A percentile compares a stretch with the other conserved stretches of the same genome.
Conservation (phyloP, 2,113 vertebrate genomes). For the Oreotrochilus melanogaster region DNA sequence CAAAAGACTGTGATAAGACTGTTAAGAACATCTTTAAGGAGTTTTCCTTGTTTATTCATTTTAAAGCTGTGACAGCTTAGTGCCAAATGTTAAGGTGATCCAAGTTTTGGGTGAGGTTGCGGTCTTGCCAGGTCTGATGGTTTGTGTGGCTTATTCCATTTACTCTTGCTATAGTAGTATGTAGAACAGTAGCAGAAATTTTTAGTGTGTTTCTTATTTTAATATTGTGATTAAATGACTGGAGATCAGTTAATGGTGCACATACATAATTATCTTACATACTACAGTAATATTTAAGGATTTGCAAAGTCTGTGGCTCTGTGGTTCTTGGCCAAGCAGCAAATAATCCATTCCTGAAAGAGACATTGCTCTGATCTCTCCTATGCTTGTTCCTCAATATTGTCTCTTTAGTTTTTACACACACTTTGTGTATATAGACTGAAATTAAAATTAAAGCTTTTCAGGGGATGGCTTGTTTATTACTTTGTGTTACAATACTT, state of each 20-base stretch:
- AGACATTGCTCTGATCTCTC: constrained; percentile 10
- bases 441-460: constrained; percentile 23
- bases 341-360: neutral
- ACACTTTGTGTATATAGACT: neutral
- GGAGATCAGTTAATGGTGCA: neutral
- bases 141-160: neutral
- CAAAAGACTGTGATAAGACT: neutral
- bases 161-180: neutral
- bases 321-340: constrained; percentile 6
- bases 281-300: neutral
- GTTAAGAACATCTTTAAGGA: neutral
- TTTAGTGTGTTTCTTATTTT: constrained; percentile 25
- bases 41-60: neutral
- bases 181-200: neutral
- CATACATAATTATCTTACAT: neutral
- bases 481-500: neutral
- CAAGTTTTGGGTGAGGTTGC: neutral
- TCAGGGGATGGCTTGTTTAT: constrained; percentile 31
- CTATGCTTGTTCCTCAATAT: constrained; percentile 5
- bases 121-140: neutral
- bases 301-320: neutral
- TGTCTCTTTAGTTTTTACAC: constrained; percentile 20
- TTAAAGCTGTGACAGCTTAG: neutral
- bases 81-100: neutral
- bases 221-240: constrained; percentile 28